Conservation (phyloP, 2,113 vertebrate species). For the Heteronetta atricapilla region DNA sequence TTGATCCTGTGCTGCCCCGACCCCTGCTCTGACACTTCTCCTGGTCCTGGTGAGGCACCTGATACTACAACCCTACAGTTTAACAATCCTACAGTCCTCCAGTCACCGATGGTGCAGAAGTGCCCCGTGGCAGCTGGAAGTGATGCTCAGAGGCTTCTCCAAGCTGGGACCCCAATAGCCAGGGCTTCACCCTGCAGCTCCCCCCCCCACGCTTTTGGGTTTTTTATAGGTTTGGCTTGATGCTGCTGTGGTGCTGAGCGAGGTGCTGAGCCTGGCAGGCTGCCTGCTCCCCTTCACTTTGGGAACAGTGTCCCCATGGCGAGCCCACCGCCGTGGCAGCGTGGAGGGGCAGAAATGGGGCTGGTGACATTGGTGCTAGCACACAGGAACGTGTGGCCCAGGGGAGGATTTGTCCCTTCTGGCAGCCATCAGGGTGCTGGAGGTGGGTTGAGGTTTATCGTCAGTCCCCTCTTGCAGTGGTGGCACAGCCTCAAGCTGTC, state of each 20-base stretch:
- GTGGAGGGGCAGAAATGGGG: not conserved
- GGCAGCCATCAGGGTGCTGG: accelerated
- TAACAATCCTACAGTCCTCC: no score
- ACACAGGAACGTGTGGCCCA: accelerated
- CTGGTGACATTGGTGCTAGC: accelerated
- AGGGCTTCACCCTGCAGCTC: accelerated
- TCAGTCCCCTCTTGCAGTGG: accelerated
- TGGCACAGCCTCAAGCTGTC: not conserved
- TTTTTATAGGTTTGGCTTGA: not conserved
- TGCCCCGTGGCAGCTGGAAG: not conserved
- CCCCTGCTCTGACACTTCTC: no score
- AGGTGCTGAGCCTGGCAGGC: not conserved
- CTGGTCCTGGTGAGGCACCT: no score
- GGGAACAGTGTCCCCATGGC: accelerated
- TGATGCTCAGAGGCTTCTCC: not conserved
- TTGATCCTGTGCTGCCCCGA: no score
- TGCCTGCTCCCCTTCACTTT: not conserved
- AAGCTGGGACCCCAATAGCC: not conserved
- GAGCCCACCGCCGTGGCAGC: not conserved
- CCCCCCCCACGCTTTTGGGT: accelerated
- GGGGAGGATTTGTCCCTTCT: not conserved
- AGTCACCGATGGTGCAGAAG: not conserved
- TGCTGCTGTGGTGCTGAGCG: accelerated
- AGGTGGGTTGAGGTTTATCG: not conserved
- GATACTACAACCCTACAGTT: no score